Base-by-base conservation (phyloP, 92 coral and sea anemone genomes). In the Virgularia gustaviana region DNA sequence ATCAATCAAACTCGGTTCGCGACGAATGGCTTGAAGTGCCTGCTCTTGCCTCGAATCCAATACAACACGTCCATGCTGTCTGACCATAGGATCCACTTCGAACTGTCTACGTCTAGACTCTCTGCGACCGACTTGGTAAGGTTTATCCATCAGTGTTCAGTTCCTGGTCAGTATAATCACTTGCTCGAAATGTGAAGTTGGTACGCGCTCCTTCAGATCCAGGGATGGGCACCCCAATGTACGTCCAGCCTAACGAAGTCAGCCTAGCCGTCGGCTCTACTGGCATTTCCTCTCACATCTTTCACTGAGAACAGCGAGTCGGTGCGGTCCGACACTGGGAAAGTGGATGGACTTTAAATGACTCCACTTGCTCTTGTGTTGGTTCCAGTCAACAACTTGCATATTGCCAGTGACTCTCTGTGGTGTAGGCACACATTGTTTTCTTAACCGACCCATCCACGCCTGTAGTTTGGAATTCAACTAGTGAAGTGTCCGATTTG, bases 331-430 rank as follows among this genome's bases (percentile, higher is more conserved):
- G 6, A 62, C 44, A 22, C 25, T 27, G 37, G 87, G 85, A 55
- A 83, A 83, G 70, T 73, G n/a, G 9, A 81, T 72, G 10, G 37
- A 71, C 44, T 63, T 71, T 7, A 73, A 37, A 63, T 67, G 79
- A 39, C 42, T 58, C 79, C 87, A 73, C 47, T 71, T 82, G 18
- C 36, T 13, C 62, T 76, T 70, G 63, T 77, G 31, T 32, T 36
- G 31, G 34, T 68, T 80, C 88, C 84, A 83, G 18, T 83, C 84
- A 30, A 78, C 63, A 4, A 83, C 86, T 32, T 80, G 55, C 88
- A 83, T 87, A 55, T 64, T 76, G 13, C 79, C 88, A 3, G 87
- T 86, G 18, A 86, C 79, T 63, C 79, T 79, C 84, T 16, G 82
- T 68, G 4, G 76, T 72, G 70, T 70, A 83, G n/a, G 83, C 85